Base-by-base conservation (phyloP, 2,797 vertebrate genomes). In the Liasis olivaceus region DNA sequence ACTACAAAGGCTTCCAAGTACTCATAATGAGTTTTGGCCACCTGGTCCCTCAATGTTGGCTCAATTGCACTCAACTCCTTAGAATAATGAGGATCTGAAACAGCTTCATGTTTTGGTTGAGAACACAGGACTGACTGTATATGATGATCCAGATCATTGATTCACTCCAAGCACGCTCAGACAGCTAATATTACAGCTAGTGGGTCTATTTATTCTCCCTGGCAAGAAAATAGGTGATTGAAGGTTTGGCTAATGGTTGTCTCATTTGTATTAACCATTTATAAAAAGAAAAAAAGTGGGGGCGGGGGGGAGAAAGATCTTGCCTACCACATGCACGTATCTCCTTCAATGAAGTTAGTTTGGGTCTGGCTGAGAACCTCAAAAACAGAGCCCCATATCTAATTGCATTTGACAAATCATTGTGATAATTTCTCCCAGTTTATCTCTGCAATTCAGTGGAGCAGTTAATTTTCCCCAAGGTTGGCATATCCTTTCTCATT, bases 381-480 rank as follows among this genome's bases (percentile, higher is more conserved):
- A 92, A 90, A 93, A 95, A 63, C 89, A 95, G 31, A 8, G 64
- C 66, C 93, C 94, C 94, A 96, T 94, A 93, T 96, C 94, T 96
- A 97, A 96, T 96, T 95, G 94, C 95, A 96, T 95, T 42, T 96
- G 97, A 97, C 95, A 95, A 96, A 97, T 97, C 97, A 97, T 97
- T 97, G 96, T 96, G 96, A 97, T 97, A 97, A 98, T 97, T 97
- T 98, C 96, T 97, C 97, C 96, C 96, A 95, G 94, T 98, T 98
- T 97, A 97, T 97, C 97, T 97, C 97, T 95, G 92, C 96, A 98
- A 97, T 97, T 98, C 98, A 98, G 93, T 97, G 96, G 94, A 98
- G 97, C 97, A 97, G 96, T 96, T 97, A 98, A 98, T 98, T 97
- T 96, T 92, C 96, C 93, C 95, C 96, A 97, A 97, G 97, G 95